phyloP scores from a whole-genome alignment of 2,888 invertebrate species.

The Lissonota sp. region DNA sequence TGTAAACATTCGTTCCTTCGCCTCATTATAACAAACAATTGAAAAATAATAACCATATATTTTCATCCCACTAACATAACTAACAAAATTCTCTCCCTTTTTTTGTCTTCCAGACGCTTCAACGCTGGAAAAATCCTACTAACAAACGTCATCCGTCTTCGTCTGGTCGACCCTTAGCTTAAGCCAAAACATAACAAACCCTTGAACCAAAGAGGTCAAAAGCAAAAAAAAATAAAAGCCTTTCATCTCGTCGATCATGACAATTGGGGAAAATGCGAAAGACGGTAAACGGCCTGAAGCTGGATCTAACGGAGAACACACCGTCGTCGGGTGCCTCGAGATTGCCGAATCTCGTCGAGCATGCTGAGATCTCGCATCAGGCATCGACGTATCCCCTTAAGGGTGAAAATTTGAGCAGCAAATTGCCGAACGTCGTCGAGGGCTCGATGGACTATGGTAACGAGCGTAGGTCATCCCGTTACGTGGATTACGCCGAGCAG shows the following conservation, averaged over 20 bases:
- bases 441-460: conserved; percentile 84
- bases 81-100: conserved; percentile 63
- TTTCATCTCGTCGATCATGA: conserved; percentile 77
- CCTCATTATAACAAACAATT: neutral
- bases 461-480: conserved; percentile 83
- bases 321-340: conserved; percentile 76
- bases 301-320: conserved; percentile 82
- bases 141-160: conserved; percentile 6
- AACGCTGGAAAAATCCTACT: conserved; percentile 43
- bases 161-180: too few relatives aligned
- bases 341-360: conserved; percentile 82
- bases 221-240: too few relatives aligned
- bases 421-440: conserved; percentile 83
- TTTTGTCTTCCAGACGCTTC: conserved; percentile 63
- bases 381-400: conserved; percentile 60
- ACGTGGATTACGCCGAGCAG: conserved; percentile 78
- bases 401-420: conserved; percentile 82
- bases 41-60: neutral
- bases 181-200: too few relatives aligned
- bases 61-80: conserved; percentile 62
- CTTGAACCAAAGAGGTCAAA: conserved; percentile 16
- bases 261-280: conserved; percentile 82
- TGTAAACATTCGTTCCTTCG: too few relatives aligned
- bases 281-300: conserved; percentile 81
- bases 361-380: conserved; percentile 79